These are phyloP conservation scores for Galago senegalensis DNA, from an alignment of 2,797 vertebrate species.

Conservation along the genomic window DNA sequence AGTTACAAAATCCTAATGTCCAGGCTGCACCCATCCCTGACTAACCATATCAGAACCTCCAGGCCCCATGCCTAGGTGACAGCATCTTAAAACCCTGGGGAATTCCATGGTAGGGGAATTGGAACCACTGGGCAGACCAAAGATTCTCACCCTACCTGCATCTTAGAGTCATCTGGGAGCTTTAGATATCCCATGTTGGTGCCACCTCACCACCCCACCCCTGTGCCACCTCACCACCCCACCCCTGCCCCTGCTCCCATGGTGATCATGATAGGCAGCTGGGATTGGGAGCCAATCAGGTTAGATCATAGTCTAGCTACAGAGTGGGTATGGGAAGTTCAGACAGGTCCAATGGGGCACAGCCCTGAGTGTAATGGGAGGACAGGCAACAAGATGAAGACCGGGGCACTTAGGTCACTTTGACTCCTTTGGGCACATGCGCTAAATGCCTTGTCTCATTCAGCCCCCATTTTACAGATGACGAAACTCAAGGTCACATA, in stretches of 20 bases:
- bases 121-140: background rate
- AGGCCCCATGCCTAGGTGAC: background rate
- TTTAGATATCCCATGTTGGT: background rate
- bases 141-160: background rate
- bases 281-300: background rate
- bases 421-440: background rate
- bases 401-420: too few relatives aligned
- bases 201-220: background rate
- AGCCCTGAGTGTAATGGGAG: background rate
- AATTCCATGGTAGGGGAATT: background rate
- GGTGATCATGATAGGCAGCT: background rate
- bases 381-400: too few relatives aligned
- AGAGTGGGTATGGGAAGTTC: background rate
- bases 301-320: background rate
- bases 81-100: background rate
- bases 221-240: background rate
- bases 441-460: background rate
- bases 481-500: background rate
- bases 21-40: background rate
- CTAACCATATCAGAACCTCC: background rate
- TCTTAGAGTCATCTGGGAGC: background rate
- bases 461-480: background rate
- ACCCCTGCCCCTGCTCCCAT: background rate
- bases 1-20: background rate
- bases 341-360: fast-evolving